A percentile compares a stretch with the other conserved stretches of the same genome.
Conservation (phyloP, 2,113 vertebrate genomes). For the Plestiodon gilberti region DNA sequence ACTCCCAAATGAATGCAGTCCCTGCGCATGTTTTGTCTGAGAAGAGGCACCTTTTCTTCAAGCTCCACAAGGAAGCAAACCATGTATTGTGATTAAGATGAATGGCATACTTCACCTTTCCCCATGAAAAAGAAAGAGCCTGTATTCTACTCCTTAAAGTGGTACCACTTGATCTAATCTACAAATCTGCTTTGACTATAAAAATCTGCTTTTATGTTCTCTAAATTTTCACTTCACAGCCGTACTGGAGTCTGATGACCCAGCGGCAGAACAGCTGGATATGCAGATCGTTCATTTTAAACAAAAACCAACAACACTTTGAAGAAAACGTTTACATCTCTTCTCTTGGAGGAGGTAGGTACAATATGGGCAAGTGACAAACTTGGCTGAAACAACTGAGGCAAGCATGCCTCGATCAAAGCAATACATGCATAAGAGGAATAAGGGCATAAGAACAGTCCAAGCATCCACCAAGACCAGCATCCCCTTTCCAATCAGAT, state of each 20-base stretch:
- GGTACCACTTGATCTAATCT: background rate
- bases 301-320: background rate
- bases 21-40: background rate
- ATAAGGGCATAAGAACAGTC: background rate
- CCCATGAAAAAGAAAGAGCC: background rate
- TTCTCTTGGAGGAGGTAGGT: background rate
- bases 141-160: background rate
- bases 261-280: constrained; percentile 5
- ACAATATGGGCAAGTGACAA: background rate
- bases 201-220: background rate
- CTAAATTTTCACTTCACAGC: background rate
- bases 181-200: constrained; percentile 13
- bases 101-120: background rate
- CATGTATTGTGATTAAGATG: background rate
- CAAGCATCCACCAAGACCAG: background rate
- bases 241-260: background rate
- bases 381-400: background rate
- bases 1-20: background rate
- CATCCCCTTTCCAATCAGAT: background rate
- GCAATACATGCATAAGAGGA: constrained; percentile 35
- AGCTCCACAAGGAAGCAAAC: constrained; percentile 19
- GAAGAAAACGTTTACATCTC: background rate
- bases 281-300: background rate
- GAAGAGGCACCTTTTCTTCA: background rate
- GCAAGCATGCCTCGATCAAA: background rate